These are phyloP conservation scores for Mycalesis mineus DNA, from an alignment of 2,888 invertebrate genomes.

Conservation along the genomic window DNA sequence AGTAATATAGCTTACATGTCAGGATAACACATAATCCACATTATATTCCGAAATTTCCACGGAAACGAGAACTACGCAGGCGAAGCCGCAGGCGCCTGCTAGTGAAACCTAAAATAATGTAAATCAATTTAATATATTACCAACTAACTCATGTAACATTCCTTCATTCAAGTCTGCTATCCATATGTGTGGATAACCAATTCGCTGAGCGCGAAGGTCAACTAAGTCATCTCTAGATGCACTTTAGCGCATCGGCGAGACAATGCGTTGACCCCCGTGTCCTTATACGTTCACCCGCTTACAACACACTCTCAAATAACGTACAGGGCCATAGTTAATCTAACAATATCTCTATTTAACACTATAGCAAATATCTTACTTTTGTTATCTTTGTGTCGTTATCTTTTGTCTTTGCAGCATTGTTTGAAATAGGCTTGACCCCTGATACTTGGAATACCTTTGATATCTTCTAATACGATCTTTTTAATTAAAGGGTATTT, in stretches of 20 bases:
- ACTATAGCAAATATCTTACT: not conserved
- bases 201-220: conserved; percentile 38
- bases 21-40: too few relatives aligned
- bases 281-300: conserved; percentile 35
- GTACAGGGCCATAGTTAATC: conserved; percentile 21
- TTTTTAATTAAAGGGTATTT: not conserved
- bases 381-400: not conserved
- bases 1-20: too few relatives aligned
- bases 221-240: conserved; percentile 42
- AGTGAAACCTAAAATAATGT: too few relatives aligned
- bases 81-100: too few relatives aligned
- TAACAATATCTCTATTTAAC: conserved; percentile 9
- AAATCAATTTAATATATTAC: too few relatives aligned
- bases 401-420: not conserved
- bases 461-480: not conserved
- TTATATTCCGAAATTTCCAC: too few relatives aligned
- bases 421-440: not conserved
- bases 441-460: not conserved
- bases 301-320: conserved; percentile 29
- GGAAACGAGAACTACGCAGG: too few relatives aligned
- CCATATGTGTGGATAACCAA: conserved; percentile 15
- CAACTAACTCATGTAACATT: too few relatives aligned
- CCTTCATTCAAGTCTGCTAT: conserved; percentile 8
- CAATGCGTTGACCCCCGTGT: conserved; percentile 42
- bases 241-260: conserved; percentile 41